Evolutionary conservation across 2,888 invertebrate species (phyloP).

Genomic region (Volucella bombylans): DNA sequence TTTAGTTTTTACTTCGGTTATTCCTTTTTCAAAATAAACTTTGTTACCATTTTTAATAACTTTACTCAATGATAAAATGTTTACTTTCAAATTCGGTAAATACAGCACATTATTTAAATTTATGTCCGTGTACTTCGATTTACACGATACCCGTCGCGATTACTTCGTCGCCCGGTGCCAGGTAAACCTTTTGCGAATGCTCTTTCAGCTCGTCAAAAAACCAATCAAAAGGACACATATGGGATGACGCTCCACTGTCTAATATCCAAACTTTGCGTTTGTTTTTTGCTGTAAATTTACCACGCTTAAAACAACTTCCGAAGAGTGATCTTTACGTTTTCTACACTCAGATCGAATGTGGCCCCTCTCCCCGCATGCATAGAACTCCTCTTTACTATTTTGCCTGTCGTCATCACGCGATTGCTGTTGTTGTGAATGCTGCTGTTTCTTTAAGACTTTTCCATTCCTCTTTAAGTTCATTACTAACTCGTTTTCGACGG

Average conservation of each 20-base stretch:
- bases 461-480: background rate
- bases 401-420: too few species aligned
- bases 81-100: conserved; percentile 6
- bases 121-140: conserved; percentile 25
- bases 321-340: conserved; percentile 13
- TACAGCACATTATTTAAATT: conserved; percentile 12
- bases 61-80: conserved; percentile 6
- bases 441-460: too few species aligned
- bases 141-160: conserved; percentile 42
- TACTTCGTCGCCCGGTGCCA: conserved; percentile 46
- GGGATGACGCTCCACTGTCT: conserved; percentile 45
- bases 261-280: conserved; percentile 34
- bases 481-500: background rate
- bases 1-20: conserved; percentile 17
- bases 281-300: conserved; percentile 10
- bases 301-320: background rate
- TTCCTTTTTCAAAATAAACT: background rate
- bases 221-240: conserved; percentile 20
- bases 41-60: conserved; percentile 1
- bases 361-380: conserved; percentile 37
- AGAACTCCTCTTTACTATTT: background rate
- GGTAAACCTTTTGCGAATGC: background rate
- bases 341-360: conserved; percentile 33
- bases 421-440: too few species aligned
- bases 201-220: conserved; percentile 8